phyloP scores from a whole-genome alignment of 2,888 invertebrate species.

The Ganaspis brasiliensis region DNA sequence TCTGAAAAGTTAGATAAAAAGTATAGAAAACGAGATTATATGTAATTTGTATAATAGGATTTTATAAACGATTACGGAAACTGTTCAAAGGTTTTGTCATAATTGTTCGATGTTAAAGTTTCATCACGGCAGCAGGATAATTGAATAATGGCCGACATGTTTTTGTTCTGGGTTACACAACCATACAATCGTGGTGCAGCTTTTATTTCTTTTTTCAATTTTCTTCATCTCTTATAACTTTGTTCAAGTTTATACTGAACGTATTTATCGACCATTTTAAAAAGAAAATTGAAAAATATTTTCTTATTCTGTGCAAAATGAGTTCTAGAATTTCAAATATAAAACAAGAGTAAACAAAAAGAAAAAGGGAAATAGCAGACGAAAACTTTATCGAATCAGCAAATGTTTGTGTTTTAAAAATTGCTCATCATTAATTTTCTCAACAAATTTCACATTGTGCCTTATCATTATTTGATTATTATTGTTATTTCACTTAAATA shows the following conservation, averaged over 20 bases:
- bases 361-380: no score
- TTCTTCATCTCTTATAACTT: slow-evolving; percentile 20
- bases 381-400: no score
- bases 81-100: slow-evolving; percentile 17
- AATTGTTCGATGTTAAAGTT: slow-evolving; percentile 46
- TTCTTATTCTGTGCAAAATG: background rate
- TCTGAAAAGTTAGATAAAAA: background rate
- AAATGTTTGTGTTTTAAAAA: no score
- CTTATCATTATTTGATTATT: no score
- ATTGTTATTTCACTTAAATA: no score
- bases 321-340: background rate
- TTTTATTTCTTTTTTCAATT: slow-evolving; percentile 1
- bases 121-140: slow-evolving; percentile 41
- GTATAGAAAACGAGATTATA: slow-evolving; percentile 5
- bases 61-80: slow-evolving; percentile 23
- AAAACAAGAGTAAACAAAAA: background rate
- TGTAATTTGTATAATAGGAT: slow-evolving; percentile 33
- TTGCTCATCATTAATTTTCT: no score
- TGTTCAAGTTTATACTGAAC: slow-evolving; percentile 16
- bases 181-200: slow-evolving; percentile 13
- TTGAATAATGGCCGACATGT: slow-evolving; percentile 45
- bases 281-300: slow-evolving; percentile 14
- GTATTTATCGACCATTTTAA: background rate
- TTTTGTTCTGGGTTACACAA: slow-evolving; percentile 41
- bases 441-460: no score